Conservation (phyloP, 1,140 invertebrate genomes). For the Saccostrea glomerata region DNA sequence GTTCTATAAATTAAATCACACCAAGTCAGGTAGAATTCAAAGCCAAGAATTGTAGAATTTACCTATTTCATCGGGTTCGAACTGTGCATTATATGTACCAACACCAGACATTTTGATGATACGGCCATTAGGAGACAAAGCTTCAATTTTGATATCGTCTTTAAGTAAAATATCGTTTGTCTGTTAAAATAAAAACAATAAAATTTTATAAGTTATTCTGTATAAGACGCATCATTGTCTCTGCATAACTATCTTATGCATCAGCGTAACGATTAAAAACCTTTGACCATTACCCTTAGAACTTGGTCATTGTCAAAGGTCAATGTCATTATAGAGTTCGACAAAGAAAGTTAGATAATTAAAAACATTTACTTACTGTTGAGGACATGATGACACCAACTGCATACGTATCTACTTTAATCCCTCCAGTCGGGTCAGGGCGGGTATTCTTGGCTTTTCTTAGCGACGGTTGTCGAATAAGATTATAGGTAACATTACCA, state of each 20-base stretch:
- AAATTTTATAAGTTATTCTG: neutral
- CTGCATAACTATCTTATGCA: too few relatives aligned
- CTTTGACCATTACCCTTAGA: too few relatives aligned
- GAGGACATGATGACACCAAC: conserved; percentile 72
- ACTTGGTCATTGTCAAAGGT: too few relatives aligned
- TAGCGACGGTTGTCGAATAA: conserved; percentile 58
- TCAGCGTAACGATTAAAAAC: too few relatives aligned
- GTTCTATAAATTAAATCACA: too few relatives aligned
- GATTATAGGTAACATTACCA: conserved; percentile 48
- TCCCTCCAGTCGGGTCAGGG: conserved; percentile 46
- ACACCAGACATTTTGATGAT: conserved; percentile 72
- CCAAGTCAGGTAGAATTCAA: too few relatives aligned
- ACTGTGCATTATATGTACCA: conserved; percentile 70
- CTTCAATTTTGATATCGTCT: conserved; percentile 67
- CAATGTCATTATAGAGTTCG: too few relatives aligned
- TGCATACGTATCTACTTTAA: conserved; percentile 72
- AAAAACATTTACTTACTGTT: conserved; percentile 58
- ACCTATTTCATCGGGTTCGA: conserved; percentile 71
- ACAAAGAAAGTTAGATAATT: neutral
- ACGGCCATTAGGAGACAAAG: conserved; percentile 69
- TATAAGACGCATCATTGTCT: too few relatives aligned
- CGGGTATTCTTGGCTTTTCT: conserved; percentile 48
- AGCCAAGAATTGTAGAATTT: neutral
- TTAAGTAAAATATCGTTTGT: conserved; percentile 50
- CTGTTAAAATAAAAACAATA: neutral